A percentile compares a stretch with the other conserved stretches of the same genome.
Evolutionary conservation across 2,888 invertebrate genomes (phyloP).

Genomic region (Drosophila greeni): DNA sequence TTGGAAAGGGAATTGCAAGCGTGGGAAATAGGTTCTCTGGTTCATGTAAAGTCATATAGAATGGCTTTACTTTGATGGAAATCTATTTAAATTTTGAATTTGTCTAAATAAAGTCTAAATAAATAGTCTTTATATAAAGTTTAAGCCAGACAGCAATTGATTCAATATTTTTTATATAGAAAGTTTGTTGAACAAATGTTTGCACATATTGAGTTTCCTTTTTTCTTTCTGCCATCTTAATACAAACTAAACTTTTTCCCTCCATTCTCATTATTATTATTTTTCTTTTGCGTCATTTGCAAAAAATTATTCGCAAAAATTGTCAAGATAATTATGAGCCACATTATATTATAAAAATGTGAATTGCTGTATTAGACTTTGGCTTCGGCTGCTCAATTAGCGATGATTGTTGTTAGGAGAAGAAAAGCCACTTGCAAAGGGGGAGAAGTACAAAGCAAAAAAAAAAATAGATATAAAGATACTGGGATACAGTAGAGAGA

Average conservation of each 20-base stretch:
- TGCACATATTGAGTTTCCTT: background rate
- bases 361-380: constrained; percentile 37
- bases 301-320: constrained; percentile 18
- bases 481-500: constrained; percentile 3
- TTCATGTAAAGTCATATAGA: no score
- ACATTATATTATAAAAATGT: constrained; percentile 35
- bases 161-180: constrained; percentile 7
- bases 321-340: constrained; percentile 22
- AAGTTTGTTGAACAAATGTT: constrained; percentile 11
- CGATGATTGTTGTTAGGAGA: constrained; percentile 47
- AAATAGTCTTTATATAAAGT: no score
- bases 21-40: constrained; percentile 13
- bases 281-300: constrained; percentile 15
- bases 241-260: background rate
- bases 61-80: background rate
- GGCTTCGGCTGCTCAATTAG: constrained; percentile 49
- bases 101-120: background rate
- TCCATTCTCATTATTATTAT: background rate
- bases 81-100: background rate
- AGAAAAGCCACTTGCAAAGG: constrained; percentile 18
- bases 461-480: constrained; percentile 3
- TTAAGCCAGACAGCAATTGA: background rate
- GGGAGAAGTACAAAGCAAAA: background rate
- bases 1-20: constrained; percentile 21
- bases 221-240: constrained; percentile 1